Base-by-base conservation (phyloP, 2,797 vertebrate species). In the Hypotaenidia philippensis region DNA sequence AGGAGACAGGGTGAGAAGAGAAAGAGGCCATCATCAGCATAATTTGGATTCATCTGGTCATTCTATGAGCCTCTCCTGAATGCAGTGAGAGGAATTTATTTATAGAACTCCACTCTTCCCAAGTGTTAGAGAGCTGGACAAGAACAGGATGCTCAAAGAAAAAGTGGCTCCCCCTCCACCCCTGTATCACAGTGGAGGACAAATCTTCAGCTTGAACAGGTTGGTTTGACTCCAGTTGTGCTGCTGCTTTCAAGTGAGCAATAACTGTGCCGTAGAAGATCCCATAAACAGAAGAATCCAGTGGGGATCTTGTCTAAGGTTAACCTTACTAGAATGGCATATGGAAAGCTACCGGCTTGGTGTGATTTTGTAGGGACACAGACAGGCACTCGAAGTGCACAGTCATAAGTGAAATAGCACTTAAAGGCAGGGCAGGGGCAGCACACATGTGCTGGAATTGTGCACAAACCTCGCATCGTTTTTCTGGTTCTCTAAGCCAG, bases 61-160 rank as follows among this genome's bases (percentile, higher is more conserved):
- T n/a, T 87, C 40, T 68, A 10, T 36, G 21, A 83, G 61, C 13
- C 70, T 57, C 57, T 86, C 65, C 75, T 80, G 57, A 94, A 90
- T 25, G 55, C 56, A 87, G 11, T 4, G 23, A 75, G 31, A 85
- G 29, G 10, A 75, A 68, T 70, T 76, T 45, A 36, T 80, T 60
- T 90, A 89, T 36, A 1, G 1, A 83, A 56, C 25, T 50, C 47
- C 23, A 27, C 23, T 27, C 47, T 56, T 70, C 20, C 34, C 31
- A 89, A 57, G 16, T 41, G 13, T 16, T 53, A 18, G 40, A 93
- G 75, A 74, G 21, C 14, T 34, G 29, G 49, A 80, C 27, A 74
- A 91, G 34, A 88, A 53, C 9, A 59, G 10, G 21, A 31, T 1
- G 5, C 52, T 60, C 32, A 27, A 49, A 75, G 9, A 82, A 79